A percentile compares a stretch with the other conserved stretches of the same genome.
Evolutionary conservation across 1,140 invertebrate genomes (phyloP).

Genomic region (Ylistrum balloti): DNA sequence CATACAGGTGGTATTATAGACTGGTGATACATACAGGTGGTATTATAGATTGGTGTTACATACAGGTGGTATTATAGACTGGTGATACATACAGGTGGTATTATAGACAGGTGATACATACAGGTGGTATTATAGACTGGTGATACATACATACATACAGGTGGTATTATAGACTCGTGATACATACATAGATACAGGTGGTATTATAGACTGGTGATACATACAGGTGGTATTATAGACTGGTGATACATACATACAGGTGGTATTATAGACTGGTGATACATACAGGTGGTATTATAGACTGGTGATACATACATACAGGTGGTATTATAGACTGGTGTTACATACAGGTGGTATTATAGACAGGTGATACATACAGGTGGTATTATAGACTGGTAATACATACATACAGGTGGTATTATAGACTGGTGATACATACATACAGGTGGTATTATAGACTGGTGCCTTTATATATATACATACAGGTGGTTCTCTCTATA

Average conservation of each 20-base stretch:
- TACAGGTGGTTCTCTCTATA: no score
- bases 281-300: not conserved
- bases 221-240: not conserved
- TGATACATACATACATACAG: not conserved
- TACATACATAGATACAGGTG: not conserved
- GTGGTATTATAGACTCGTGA: not conserved
- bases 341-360: no score
- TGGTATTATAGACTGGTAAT: not conserved
- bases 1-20: not conserved
- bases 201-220: not conserved
- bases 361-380: no score
- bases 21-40: not conserved
- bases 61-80: not conserved
- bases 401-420: not conserved
- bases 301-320: not conserved
- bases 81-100: not conserved
- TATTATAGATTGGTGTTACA: not conserved
- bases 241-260: not conserved
- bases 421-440: not conserved
- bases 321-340: not conserved
- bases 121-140: not conserved
- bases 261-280: conserved; percentile 3
- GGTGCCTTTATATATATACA: not conserved
- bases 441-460: not conserved
- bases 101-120: not conserved